These are phyloP conservation scores for Trissonchulus sp. DNA, from an alignment of 2,888 invertebrate genomes.

Conservation along the genomic window DNA sequence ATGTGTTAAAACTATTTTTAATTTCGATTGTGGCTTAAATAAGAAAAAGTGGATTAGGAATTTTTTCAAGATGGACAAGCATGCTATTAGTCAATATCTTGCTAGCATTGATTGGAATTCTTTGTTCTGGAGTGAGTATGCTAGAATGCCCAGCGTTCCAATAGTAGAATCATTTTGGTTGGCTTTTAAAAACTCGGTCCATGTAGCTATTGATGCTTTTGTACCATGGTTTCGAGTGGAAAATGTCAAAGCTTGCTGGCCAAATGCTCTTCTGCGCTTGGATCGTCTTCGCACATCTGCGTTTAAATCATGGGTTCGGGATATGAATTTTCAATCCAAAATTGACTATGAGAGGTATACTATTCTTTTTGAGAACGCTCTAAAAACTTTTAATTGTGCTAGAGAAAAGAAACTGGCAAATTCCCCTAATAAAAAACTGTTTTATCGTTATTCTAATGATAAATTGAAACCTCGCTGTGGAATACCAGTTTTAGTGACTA, in stretches of 20 bases:
- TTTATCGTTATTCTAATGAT: not conserved
- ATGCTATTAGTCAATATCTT: not conserved
- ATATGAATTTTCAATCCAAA: not conserved
- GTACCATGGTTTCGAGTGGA: no score
- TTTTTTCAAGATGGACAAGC: slow-evolving; percentile 1
- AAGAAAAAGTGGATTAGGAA: not conserved
- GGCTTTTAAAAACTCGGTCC: no score
- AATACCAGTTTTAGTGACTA: no score
- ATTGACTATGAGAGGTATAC: not conserved
- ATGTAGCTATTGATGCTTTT: no score
- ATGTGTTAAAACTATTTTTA: not conserved
- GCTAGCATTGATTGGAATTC: not conserved
- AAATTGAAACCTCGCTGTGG: not conserved
- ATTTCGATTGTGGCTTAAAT: not conserved
- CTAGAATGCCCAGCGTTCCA: not conserved
- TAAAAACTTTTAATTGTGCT: not conserved
- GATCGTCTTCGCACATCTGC: no score
- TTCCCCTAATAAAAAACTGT: not conserved
- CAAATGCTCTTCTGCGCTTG: not conserved
- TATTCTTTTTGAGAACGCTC: not conserved
- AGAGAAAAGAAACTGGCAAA: not conserved
- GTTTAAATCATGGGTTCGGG: not conserved
- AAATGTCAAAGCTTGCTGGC: no score
- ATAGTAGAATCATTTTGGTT: no score
- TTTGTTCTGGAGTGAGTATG: not conserved